Conservation (phyloP, 2,888 invertebrate genomes). For the Carcina quercana region DNA sequence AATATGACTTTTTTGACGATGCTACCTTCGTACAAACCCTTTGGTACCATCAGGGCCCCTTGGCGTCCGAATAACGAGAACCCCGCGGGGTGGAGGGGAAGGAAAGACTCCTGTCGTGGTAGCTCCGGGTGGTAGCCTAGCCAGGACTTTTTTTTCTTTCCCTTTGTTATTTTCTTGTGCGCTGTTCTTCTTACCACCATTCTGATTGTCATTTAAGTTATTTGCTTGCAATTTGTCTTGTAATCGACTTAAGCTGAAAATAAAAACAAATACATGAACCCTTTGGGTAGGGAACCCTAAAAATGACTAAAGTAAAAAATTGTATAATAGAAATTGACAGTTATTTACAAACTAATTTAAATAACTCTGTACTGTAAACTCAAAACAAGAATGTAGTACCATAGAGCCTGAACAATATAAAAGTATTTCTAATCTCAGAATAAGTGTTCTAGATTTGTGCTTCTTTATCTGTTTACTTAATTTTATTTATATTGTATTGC, state of each 20-base stretch:
- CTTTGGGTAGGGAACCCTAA: no score
- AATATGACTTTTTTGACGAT: slow-evolving; percentile 22
- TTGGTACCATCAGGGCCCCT: slow-evolving; percentile 86
- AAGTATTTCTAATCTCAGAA: no score
- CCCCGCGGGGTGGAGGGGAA: slow-evolving; percentile 61
- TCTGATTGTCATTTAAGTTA: slow-evolving; percentile 53
- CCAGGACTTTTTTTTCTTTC: slow-evolving; percentile 57
- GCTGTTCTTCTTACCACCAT: slow-evolving; percentile 40
- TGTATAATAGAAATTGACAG: slow-evolving; percentile 1
- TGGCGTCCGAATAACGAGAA: slow-evolving; percentile 80
- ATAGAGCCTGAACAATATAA: no score
- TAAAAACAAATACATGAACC: no score
- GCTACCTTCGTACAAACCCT: slow-evolving; percentile 64
- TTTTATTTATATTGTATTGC: no score
- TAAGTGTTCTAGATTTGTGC: no score
- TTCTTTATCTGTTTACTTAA: no score
- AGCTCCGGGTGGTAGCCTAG: slow-evolving; percentile 50
- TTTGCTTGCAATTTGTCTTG: slow-evolving; percentile 65
- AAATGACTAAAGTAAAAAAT: no score
- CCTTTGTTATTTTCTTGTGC: slow-evolving; percentile 49
- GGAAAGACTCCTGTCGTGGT: slow-evolving; percentile 50
- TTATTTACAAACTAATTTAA: background rate
- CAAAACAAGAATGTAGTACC: no score
- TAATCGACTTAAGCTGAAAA: slow-evolving; percentile 54
- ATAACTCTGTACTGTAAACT: no score